These are phyloP conservation scores for Reticulitermes lucifugus DNA, from an alignment of 2,888 invertebrate genomes.

Conservation along the genomic window DNA sequence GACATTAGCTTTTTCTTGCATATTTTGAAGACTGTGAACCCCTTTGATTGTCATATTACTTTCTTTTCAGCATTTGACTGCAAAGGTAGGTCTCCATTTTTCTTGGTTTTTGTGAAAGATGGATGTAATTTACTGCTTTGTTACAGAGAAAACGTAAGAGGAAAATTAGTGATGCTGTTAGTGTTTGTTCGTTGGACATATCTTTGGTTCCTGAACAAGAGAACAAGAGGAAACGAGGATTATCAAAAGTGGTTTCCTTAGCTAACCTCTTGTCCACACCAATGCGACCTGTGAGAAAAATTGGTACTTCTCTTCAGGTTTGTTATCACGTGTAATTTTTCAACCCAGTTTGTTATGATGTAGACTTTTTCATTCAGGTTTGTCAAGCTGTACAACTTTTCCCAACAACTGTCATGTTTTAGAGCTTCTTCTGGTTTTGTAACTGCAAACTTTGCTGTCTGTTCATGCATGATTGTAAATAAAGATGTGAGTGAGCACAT, in stretches of 20 bases:
- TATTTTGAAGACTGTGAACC: too few relatives aligned
- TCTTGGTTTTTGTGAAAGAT: too few relatives aligned
- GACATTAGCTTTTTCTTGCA: too few relatives aligned
- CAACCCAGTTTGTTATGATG: background rate
- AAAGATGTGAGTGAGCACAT: too few relatives aligned
- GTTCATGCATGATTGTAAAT: too few relatives aligned
- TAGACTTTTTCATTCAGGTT: background rate
- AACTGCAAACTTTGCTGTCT: too few relatives aligned
- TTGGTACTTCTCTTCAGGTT: conserved; percentile 9
- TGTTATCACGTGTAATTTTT: background rate
- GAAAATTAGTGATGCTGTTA: background rate
- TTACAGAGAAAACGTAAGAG: conserved; percentile 5
- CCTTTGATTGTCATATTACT: too few relatives aligned
- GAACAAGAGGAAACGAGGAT: background rate
- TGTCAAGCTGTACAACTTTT: too few relatives aligned
- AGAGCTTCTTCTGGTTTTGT: too few relatives aligned
- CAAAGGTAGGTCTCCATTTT: too few relatives aligned
- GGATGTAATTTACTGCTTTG: background rate
- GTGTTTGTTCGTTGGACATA: background rate
- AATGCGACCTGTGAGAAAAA: background rate
- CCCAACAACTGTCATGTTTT: too few relatives aligned
- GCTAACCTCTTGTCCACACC: background rate
- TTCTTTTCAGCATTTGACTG: too few relatives aligned
- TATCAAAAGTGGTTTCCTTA: conserved; percentile 4
- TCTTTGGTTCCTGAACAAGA: background rate